Evolutionary conservation across 2,888 invertebrate species (phyloP), one percentile per base, ranked within the genome.

Genomic region (Morpho deidamia): DNA sequence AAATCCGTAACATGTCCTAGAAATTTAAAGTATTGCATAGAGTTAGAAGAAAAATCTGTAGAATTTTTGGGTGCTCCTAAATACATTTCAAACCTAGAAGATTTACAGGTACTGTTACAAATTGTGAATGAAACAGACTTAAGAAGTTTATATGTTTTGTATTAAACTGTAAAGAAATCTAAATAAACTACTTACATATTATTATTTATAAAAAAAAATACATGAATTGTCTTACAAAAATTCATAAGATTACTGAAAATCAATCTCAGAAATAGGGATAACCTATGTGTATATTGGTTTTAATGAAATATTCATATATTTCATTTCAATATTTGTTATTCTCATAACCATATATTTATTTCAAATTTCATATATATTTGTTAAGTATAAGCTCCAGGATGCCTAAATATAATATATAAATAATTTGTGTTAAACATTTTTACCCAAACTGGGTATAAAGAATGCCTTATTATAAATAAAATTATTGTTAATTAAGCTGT

Each of bases 11-110:
- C 78, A 58, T 90, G 86, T 65, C 80, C 82, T 35, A 85, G 81
- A 69, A 85, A 81, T 69, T 74, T 90, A 56, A 83, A 82, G 63
- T 90, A 86, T 68, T 81, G 64, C 58, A 75, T 90, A 62, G 81
- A 83, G 61, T 69, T 90, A 54, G 74, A 81, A 54, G 85, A 80
- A 9, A 86, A 84, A 64, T 66, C 79, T 58, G 81, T 89, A 47
- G 81, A 89, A 63, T 78, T 90, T 61, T 64, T 90, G 57, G 90
- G 90, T 57, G 90, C 90, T 55, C 90, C 90, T n/a, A 83, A 83
- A 66, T 76, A 72, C 66, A 82, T 90, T 61, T 76, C 81, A 57
- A 84, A 76, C 68, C 69, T 84, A 70, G 88, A 85, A 63, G 90
- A 90, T 65, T 73, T 90, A 62, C 69, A 83, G 75, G 86, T 90